phyloP scores from a whole-genome alignment of 2,113 vertebrate species.

The Typhlomys cinereus region DNA sequence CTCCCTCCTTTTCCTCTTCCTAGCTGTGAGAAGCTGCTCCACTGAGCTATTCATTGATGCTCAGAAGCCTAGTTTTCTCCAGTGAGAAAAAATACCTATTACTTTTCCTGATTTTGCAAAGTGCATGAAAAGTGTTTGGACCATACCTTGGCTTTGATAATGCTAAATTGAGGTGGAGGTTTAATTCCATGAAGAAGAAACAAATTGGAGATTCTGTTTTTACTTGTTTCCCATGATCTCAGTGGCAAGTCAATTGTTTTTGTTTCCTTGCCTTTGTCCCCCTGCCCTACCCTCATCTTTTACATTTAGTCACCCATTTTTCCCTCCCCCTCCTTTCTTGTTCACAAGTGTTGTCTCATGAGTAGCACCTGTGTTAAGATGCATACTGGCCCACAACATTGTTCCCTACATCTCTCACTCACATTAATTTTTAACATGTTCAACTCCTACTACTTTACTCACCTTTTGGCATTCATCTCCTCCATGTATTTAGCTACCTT shows the following conservation, averaged over 20 bases:
- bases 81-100: conserved; percentile 38
- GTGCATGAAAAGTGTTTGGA: conserved; percentile 43
- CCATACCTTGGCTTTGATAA: conserved; percentile 34
- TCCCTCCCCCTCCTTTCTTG: not conserved
- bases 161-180: not conserved
- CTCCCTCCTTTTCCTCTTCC: too few relatives aligned
- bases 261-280: not conserved
- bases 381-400: conserved; percentile 10
- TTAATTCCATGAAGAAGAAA: conserved; percentile 2
- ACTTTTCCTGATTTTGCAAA: conserved; percentile 61
- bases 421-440: not conserved
- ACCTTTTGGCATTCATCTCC: not conserved
- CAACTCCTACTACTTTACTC: not conserved
- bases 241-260: not conserved
- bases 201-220: conserved; percentile 34
- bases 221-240: conserved; percentile 55
- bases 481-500: not conserved
- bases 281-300: conserved; percentile 27
- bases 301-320: not conserved
- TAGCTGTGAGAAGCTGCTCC: conserved; percentile 60
- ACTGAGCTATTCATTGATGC: conserved; percentile 62
- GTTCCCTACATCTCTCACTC: not conserved
- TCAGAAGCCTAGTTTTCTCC: conserved; percentile 17
- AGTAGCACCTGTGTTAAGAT: not conserved
- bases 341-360: not conserved